Base-by-base conservation (phyloP, 2,113 vertebrate species). In the Oreochromis tanganicae region DNA sequence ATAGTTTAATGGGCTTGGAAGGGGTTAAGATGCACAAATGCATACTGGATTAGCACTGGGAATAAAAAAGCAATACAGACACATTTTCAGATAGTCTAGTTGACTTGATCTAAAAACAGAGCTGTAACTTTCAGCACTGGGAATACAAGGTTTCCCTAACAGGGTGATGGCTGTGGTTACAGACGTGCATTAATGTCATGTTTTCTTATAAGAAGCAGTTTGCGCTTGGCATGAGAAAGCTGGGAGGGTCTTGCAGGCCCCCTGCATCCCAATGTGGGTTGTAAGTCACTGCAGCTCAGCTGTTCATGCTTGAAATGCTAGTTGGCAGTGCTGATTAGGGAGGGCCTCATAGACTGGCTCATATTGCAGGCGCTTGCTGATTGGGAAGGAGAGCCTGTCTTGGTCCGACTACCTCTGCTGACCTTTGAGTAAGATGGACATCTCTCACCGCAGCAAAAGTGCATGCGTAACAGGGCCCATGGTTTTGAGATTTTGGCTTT, bases 261-360 rank as follows among this genome's bases (percentile, higher is more conserved):
- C 27, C 27, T 78, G 27, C 73, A 78, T 52, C 46, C 73, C 46
- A 52, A 0, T 36, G 21, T 73, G 41, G 55, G 57, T 17, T 59
- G 29, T 52, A 75, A 81, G 61, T 84, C 73, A 66, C 55, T 81
- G 27, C 8, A 13, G 55, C 38, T 91, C 78, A 7, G 59, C 54
- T 82, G 68, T 80, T 85, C 82, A 73, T 87, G 80, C 59, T 80
- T 85, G 82, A 85, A 85, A 89, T 75, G 66, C 32, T 55, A 71
- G 68, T 27, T 85, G 82, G 82, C 82, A 55, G 82, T 19, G 50
- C 38, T 13, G 50, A 84, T 87, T 80, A 86, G 41, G 55, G 24
- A 78, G 21, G 2, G 12, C 4, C 34, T 61, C 71, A 27, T 48
- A 71, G n/a, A 54, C 56, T 41, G 61, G 41, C 82, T 56, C 21